Conservation (phyloP, 2,113 vertebrate species). For the Gymnobelideus leadbeateri region DNA sequence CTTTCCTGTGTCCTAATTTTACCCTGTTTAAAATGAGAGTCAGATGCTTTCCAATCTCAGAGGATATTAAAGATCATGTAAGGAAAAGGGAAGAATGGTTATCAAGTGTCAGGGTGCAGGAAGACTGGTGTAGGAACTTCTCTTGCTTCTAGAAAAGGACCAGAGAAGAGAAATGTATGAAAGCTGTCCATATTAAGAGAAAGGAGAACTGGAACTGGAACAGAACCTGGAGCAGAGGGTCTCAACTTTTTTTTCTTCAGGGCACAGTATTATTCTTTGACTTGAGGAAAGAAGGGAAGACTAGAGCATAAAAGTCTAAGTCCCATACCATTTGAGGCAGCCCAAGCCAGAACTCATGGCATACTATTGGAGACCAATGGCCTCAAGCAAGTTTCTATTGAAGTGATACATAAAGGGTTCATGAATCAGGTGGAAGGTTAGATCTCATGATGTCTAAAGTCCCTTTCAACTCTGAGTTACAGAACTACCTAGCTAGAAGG, state of each 20-base stretch:
- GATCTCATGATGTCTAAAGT: not conserved
- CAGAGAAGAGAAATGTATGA: not conserved
- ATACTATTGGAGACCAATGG: not conserved
- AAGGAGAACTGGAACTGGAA: not conserved
- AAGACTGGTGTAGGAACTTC: not conserved
- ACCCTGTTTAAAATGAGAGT: slow-evolving; percentile 50
- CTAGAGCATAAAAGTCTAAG: not conserved
- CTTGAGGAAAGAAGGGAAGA: not conserved
- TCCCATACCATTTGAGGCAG: not conserved
- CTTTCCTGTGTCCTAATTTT: not conserved
- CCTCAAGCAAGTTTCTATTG: not conserved
- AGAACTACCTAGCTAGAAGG: not conserved
- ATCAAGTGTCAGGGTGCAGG: not conserved
- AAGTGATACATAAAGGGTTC: not conserved
- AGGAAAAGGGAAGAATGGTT: not conserved
- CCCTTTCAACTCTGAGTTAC: not conserved
- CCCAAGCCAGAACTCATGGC: not conserved
- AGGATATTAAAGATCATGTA: not conserved
- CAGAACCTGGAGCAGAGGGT: not conserved
- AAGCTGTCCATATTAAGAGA: not conserved
- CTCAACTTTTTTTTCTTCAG: not conserved
- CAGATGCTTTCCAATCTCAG: slow-evolving; percentile 23
- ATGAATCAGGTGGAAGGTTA: not conserved
- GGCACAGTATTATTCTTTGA: not conserved
- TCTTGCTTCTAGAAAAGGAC: not conserved